Base-by-base conservation (phyloP, 92 coral and sea anemone species). In the Plumapathes pennacea region DNA sequence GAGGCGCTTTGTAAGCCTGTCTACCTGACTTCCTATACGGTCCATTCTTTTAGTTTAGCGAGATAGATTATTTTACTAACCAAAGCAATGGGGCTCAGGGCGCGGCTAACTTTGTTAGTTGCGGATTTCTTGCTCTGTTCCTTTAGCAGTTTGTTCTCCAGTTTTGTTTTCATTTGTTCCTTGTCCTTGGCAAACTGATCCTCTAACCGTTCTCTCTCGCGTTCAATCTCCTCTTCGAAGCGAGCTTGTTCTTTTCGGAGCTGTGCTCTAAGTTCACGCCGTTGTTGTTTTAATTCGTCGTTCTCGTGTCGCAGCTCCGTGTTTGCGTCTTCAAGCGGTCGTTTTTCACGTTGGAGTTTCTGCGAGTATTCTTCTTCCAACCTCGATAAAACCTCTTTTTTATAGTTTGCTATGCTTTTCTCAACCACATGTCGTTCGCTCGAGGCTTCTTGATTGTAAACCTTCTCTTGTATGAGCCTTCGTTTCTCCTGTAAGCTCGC, bases 341-440 rank as follows among this genome's bases (percentile, higher is more conserved):
- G 76, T 50, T 77, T 71, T 50, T 90, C 96, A 1, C 90, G 70
- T 15, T 65, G 70, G 3, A 90, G 25, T 23, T 74, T 75, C n/a
- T 71, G 71, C 17, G 68, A 15, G 56, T 87, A 63, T 47, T 90
- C 90, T 48, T 81, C 96, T 34, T 89, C 97, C 45, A 87, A 47
- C 72, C 83, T 87, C 21, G 82, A 59, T 25, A 87, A 46, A 45
- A 87, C 54, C 54, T 87, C 95, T 64, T 69, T 42, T 40, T 87
- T 87, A 80, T 82, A 87, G 69, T 83, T 87, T 10, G 95, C 86
- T 21, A 87, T 84, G 50, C 86, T 77, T 62, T 87, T 87, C 56
- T 87, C 95, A 19, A 87, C 78, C 8, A 83, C 44, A 18, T 87
- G 84, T 17, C 76, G 66, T 32, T 87, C 95, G 20, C 59, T 17